These are phyloP conservation scores for Hypomecis atomaria DNA, from an alignment of 2,888 invertebrate genomes.

Conservation along the genomic window DNA sequence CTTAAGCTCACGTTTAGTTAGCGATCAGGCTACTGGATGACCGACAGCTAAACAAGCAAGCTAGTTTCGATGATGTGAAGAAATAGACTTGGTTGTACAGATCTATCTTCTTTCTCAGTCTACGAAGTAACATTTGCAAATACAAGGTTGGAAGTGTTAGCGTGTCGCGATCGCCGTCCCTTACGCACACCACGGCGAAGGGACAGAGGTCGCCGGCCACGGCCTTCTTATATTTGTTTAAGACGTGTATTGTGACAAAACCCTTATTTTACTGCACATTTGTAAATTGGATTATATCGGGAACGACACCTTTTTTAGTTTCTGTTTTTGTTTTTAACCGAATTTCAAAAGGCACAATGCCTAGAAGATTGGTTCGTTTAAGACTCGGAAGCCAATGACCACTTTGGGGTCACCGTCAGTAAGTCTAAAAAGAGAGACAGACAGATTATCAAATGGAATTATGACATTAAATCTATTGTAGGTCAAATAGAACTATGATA, in stretches of 20 bases:
- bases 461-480: too few species aligned
- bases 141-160: constrained; percentile 69
- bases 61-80: too few species aligned
- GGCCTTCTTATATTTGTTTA: constrained; percentile 84
- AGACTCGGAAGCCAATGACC: too few species aligned
- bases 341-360: too few species aligned
- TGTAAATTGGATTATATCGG: constrained; percentile 53
- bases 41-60: too few species aligned
- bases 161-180: constrained; percentile 70
- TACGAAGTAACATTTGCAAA: constrained; percentile 79
- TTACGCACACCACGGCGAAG: constrained; percentile 73
- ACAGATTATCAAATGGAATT: too few species aligned
- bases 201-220: constrained; percentile 82
- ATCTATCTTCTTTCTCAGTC: constrained; percentile 42
- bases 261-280: constrained; percentile 65
- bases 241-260: constrained; percentile 77
- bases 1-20: too few species aligned
- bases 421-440: too few species aligned
- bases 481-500: too few species aligned
- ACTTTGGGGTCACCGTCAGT: too few species aligned
- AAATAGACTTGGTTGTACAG: neutral
- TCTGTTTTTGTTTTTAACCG: neutral
- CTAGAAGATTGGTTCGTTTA: too few species aligned
- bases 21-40: too few species aligned
- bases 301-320: constrained; percentile 32